phyloP scores from a whole-genome alignment of 2,113 vertebrate genomes.

The Ploceus nigricollis region DNA sequence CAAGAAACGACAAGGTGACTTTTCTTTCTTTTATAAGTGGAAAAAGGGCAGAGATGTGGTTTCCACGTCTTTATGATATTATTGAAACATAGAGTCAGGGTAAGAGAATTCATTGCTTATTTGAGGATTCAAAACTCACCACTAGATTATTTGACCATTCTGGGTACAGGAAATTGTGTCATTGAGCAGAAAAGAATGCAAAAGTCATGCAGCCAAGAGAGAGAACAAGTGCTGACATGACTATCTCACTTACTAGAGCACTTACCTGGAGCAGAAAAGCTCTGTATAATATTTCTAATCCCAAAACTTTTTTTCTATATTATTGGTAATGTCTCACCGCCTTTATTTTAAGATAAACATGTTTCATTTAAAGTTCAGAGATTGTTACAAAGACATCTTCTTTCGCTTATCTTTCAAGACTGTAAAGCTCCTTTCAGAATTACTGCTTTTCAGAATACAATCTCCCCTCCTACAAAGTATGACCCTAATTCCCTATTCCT shows the following conservation, averaged over 20 bases:
- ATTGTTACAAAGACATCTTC: neutral
- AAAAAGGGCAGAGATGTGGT: neutral
- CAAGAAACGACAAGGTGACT: neutral
- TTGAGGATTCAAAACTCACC: neutral
- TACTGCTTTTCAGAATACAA: conserved; percentile 27
- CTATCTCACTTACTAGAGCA: neutral
- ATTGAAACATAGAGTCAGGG: neutral
- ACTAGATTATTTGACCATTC: conserved; percentile 12
- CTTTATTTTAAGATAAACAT: conserved; percentile 3
- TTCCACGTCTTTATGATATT: neutral
- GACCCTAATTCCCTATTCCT: conserved; percentile 39
- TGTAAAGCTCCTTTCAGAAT: conserved; percentile 9
- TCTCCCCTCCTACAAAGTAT: neutral
- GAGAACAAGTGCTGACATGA: conserved; percentile 28
- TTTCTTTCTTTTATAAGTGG: neutral
- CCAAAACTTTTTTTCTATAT: neutral
- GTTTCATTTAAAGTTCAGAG: neutral
- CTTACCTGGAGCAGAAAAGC: neutral
- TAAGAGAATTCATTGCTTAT: neutral
- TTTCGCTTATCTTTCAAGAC: conserved; percentile 17
- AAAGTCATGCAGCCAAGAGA: neutral
- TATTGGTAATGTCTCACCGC: neutral
- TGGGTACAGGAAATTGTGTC: neutral
- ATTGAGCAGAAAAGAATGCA: conserved; percentile 41
- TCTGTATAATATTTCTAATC: neutral